Percentiles rank a stretch among this genome's conserved stretches.
Evolutionary conservation across 2,113 vertebrate species (phyloP).

Genomic region (Sclerurus mexicanus): DNA sequence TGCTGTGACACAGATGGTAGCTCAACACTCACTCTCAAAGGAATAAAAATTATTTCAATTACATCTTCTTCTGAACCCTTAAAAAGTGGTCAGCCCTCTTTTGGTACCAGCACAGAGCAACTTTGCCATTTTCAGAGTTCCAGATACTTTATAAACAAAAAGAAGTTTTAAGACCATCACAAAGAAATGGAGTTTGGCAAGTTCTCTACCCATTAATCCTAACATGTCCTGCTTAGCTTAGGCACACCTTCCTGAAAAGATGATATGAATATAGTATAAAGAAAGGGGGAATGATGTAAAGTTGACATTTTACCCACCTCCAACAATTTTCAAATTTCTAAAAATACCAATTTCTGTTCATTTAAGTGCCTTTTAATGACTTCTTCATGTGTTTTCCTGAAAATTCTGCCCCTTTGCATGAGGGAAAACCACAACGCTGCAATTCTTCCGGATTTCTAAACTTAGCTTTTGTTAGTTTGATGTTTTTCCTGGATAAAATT

Average conservation of each 20-base stretch:
- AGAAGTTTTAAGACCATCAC: not conserved
- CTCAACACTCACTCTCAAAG: not conserved
- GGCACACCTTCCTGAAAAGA: not conserved
- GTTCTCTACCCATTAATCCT: not conserved
- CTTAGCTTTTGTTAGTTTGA: not conserved
- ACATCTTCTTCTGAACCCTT: not conserved
- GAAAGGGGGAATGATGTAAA: not conserved
- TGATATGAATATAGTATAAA: not conserved
- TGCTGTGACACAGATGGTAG: not conserved
- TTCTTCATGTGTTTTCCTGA: not conserved
- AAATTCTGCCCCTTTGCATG: not conserved
- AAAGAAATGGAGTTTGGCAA: not conserved
- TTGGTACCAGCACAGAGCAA: not conserved
- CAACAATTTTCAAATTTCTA: not conserved
- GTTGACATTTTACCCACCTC: not conserved
- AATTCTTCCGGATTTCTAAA: not conserved
- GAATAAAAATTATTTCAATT: not conserved
- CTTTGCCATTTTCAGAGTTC: not conserved
- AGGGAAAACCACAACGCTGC: not conserved
- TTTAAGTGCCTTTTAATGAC: not conserved
- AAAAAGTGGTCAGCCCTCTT: not conserved
- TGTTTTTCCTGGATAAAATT: not conserved
- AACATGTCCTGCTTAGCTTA: not conserved
- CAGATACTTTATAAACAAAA: not conserved
- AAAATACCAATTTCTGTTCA: not conserved